These are phyloP conservation scores for Calvadosia cruxmelitensis DNA, from an alignment of 30 jellyfish, hydroid and myxozoan genomes.

Conservation along the genomic window DNA sequence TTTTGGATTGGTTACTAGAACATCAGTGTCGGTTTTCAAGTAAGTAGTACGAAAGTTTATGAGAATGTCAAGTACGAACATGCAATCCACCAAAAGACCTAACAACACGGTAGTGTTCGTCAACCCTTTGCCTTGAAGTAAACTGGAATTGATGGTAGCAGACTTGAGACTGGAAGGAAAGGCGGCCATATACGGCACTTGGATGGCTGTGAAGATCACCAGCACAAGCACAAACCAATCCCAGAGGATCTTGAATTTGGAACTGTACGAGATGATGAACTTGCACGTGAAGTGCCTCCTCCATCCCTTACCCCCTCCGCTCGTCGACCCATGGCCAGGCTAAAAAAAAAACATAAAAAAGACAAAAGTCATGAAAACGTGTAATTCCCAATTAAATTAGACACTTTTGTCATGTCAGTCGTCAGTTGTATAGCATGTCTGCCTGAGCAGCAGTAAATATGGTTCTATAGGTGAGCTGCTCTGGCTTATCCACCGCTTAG, in stretches of 20 bases:
- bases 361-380: too few species aligned
- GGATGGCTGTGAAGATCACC: constrained; percentile 74
- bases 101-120: constrained; percentile 11
- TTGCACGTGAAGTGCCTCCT: constrained; percentile 17
- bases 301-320: too few species aligned
- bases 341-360: too few species aligned
- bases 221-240: constrained; percentile 76
- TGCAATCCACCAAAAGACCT: constrained; percentile 52
- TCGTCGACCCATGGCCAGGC: too few species aligned
- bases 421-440: too few species aligned
- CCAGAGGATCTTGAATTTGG: constrained; percentile 67
- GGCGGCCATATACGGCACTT: constrained; percentile 75
- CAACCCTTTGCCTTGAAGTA: neutral
- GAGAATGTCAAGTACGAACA: constrained; percentile 56
- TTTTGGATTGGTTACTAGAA: constrained; percentile 36
- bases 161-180: constrained; percentile 16
- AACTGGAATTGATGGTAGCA: neutral
- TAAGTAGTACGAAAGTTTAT: constrained; percentile 51
- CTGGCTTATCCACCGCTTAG: too few species aligned
- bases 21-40: constrained; percentile 53
- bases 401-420: too few species aligned
- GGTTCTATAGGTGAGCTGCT: too few species aligned
- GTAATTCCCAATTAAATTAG: too few species aligned
- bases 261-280: constrained; percentile 41
- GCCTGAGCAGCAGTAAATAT: too few species aligned